Evolutionary conservation across 1,140 invertebrate genomes (phyloP).

Genomic region (Philotrypesis tridentata): DNA sequence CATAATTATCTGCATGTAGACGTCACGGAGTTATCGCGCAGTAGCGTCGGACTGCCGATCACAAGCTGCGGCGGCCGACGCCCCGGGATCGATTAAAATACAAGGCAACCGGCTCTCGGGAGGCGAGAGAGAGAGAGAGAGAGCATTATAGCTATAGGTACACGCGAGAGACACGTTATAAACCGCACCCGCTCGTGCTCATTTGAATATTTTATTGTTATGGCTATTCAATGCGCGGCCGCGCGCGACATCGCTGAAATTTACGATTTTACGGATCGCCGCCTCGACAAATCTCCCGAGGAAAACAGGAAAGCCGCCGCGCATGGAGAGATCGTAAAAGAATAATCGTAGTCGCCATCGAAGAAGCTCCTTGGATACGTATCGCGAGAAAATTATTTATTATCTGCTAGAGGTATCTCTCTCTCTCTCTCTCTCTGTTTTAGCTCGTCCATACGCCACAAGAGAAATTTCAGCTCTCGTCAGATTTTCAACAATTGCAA

Average conservation of each 20-base stretch:
- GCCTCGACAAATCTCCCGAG: constrained; percentile 18
- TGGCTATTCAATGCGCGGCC: constrained; percentile 51
- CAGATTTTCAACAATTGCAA: not conserved
- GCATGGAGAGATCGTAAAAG: not conserved
- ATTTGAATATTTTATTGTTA: constrained; percentile 65
- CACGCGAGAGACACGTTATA: not conserved
- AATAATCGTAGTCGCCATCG: not conserved
- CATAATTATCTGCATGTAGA: constrained; percentile 33
- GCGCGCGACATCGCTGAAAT: constrained; percentile 47
- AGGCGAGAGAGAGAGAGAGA: too few species aligned
- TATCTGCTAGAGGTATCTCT: not conserved
- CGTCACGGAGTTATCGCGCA: constrained; percentile 14
- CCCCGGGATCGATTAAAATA: constrained; percentile 20
- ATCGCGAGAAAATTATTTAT: constrained; percentile 16
- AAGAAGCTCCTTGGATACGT: not conserved
- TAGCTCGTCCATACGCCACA: not conserved
- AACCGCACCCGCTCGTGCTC: constrained; percentile 51
- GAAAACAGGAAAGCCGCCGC: not conserved
- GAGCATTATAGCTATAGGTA: not conserved
- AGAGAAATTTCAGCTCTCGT: not conserved
- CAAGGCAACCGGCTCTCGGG: constrained; percentile 7
- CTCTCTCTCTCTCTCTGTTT: too few species aligned
- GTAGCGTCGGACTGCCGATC: not conserved
- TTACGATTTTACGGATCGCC: constrained; percentile 52
- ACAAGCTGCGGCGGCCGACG: not conserved